Conservation (phyloP, 92 coral and sea anemone genomes). For the Parazoanthus swiftii region DNA sequence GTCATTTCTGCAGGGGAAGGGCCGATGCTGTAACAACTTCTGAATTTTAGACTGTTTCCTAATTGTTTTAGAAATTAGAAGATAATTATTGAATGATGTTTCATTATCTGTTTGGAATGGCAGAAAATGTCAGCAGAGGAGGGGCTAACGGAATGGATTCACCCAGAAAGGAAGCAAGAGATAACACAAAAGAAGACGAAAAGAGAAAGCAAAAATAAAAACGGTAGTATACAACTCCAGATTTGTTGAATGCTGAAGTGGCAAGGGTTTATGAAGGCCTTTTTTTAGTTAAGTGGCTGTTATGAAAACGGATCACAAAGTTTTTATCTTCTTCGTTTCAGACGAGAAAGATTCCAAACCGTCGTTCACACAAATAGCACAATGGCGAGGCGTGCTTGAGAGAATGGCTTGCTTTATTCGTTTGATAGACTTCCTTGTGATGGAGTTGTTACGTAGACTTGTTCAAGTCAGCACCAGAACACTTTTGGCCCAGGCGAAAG, state of each 20-base stretch:
- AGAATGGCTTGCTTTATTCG: slow-evolving; percentile 85
- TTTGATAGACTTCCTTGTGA: slow-evolving; percentile 79
- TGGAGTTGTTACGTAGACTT: slow-evolving; percentile 87
- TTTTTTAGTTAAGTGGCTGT: too few species aligned
- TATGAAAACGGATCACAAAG: neutral
- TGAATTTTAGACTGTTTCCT: neutral
- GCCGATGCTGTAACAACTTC: neutral
- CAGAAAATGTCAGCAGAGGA: slow-evolving; percentile 74
- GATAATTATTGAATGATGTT: neutral
- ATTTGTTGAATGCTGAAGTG: neutral
- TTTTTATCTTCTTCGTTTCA: neutral
- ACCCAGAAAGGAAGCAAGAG: slow-evolving; percentile 63
- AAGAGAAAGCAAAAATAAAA: slow-evolving; percentile 45
- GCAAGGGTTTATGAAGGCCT: neutral
- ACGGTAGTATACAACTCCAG: slow-evolving; percentile 40
- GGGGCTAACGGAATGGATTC: slow-evolving; percentile 92
- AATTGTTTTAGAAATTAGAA: neutral
- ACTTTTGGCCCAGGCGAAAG: slow-evolving; percentile 71
- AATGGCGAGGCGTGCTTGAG: slow-evolving; percentile 89
- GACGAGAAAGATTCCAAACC: slow-evolving; percentile 56
- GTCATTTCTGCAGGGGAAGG: neutral
- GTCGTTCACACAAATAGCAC: slow-evolving; percentile 84
- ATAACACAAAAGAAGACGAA: slow-evolving; percentile 30
- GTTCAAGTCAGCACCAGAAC: slow-evolving; percentile 81
- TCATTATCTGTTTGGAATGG: neutral